These are phyloP conservation scores for Falco naumanni DNA, from an alignment of 2,797 vertebrate species.

Conservation along the genomic window DNA sequence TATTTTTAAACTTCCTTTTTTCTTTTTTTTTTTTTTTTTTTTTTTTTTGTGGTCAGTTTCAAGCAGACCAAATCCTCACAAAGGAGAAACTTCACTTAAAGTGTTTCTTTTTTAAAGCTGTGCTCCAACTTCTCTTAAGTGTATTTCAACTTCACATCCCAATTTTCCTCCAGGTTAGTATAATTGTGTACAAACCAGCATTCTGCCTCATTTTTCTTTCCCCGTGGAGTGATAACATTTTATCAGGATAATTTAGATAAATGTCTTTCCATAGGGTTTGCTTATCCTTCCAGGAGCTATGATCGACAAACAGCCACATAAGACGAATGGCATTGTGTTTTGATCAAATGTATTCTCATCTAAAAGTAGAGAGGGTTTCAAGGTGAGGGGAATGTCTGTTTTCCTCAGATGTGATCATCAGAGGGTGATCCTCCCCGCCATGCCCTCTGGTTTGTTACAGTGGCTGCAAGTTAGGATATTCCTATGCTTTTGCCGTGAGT, in stretches of 20 bases:
- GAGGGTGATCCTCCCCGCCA: constrained; percentile 4
- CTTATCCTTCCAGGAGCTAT: constrained; percentile 75
- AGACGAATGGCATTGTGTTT: constrained; percentile 62
- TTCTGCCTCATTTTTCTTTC: constrained; percentile 72
- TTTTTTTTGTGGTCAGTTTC: background rate
- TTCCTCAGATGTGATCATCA: constrained; percentile 37
- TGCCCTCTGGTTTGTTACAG: background rate
- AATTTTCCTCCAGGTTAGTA: constrained; percentile 27
- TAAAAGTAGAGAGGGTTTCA: constrained; percentile 40
- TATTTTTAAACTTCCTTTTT: background rate
- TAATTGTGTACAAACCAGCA: constrained; percentile 34
- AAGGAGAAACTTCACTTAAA: constrained; percentile 5
- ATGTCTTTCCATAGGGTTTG: constrained; percentile 67
- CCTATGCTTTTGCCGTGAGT: background rate
- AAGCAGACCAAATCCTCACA: background rate
- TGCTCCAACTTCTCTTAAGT: background rate
- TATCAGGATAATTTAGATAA: constrained; percentile 82
- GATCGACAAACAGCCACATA: constrained; percentile 74
- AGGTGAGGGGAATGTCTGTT: constrained; percentile 42
- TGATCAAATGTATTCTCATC: constrained; percentile 63
- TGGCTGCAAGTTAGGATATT: background rate
- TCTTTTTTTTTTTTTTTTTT: background rate
- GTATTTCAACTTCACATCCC: background rate
- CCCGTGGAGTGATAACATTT: constrained; percentile 57
- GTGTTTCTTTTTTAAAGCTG: background rate